Evolutionary conservation across 2,113 vertebrate species (phyloP).

Genomic region (Chionomys nivalis): DNA sequence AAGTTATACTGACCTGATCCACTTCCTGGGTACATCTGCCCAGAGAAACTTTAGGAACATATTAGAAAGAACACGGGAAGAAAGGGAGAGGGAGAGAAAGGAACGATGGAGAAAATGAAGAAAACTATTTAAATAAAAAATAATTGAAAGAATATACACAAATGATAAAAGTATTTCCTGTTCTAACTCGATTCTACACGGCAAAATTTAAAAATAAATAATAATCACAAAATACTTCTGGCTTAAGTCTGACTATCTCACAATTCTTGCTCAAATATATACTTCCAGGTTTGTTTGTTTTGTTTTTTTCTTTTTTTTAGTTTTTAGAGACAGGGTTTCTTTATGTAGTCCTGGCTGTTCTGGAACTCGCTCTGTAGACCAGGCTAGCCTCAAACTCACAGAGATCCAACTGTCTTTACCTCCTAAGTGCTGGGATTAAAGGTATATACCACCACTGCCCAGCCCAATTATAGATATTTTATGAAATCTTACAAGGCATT

Average conservation of each 20-base stretch:
- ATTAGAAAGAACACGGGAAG: background rate
- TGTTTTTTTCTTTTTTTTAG: background rate
- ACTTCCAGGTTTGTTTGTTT: background rate
- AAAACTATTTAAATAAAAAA: background rate
- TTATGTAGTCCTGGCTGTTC: background rate
- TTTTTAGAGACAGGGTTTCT: background rate
- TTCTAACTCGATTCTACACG: background rate
- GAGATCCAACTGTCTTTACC: background rate
- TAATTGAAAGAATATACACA: background rate
- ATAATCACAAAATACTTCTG: background rate
- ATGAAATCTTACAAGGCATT: background rate
- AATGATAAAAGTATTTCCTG: background rate
- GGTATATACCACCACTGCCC: too few relatives aligned
- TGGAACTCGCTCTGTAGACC: too few relatives aligned
- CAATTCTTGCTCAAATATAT: background rate
- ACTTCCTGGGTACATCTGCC: background rate
- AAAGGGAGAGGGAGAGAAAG: background rate
- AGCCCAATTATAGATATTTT: background rate
- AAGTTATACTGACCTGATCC: background rate
- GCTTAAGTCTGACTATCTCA: background rate
- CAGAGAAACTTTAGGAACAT: background rate
- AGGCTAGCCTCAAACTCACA: background rate
- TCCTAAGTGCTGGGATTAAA: background rate
- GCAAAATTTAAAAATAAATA: background rate
- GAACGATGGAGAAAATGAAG: background rate